Percentiles rank a stretch among this genome's conserved stretches.
Evolutionary conservation across 2,797 vertebrate genomes (phyloP).

Genomic region (Premnoplex brunnescens): DNA sequence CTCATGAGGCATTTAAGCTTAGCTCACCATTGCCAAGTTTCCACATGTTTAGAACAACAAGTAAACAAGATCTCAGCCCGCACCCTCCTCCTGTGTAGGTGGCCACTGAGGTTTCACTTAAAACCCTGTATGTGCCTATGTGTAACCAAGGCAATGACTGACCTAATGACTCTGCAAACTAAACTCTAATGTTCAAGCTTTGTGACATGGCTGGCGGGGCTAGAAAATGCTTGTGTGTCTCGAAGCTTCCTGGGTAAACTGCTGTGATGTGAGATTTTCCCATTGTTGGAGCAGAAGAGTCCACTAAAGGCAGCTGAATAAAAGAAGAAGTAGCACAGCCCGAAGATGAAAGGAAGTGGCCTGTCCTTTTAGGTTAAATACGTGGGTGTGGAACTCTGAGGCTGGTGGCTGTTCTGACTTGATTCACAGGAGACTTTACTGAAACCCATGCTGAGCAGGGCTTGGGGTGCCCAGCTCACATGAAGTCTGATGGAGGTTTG

Average conservation of each 20-base stretch:
- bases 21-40: constrained; percentile 23
- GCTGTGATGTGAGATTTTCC: background rate
- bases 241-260: background rate
- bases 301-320: background rate
- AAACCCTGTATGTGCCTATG: background rate
- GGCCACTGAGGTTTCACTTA: background rate
- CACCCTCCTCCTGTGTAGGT: background rate
- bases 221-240: background rate
- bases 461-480: background rate
- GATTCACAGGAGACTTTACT: background rate
- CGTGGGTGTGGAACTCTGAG: background rate
- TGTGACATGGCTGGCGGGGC: background rate
- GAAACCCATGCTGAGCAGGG: background rate
- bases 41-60: background rate
- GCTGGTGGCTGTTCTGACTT: background rate
- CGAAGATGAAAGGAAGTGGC: background rate
- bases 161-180: background rate
- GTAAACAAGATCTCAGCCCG: background rate
- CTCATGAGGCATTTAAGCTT: background rate
- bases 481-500: background rate
- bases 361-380: background rate
- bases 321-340: background rate
- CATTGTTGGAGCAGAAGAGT: background rate
- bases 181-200: background rate
- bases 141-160: background rate